Evolutionary conservation across 2,888 invertebrate genomes (phyloP), one percentile per base, ranked within the genome.

Genomic region (Clitarchus hookeri): DNA sequence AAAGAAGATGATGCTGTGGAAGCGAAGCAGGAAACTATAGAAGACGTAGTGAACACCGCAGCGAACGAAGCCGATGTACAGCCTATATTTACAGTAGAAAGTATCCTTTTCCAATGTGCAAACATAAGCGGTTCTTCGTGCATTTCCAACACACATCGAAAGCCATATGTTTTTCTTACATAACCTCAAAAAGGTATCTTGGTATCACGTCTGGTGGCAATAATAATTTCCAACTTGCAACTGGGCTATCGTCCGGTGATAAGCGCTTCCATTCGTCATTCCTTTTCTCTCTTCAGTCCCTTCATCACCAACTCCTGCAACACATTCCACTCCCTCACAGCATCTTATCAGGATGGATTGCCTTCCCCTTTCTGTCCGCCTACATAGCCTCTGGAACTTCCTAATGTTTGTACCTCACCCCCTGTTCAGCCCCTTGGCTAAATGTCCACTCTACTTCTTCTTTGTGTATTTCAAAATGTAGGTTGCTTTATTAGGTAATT

Each of bases 1-100:
- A 53, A 82, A 54, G 84, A 84, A 36, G 86, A 86, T 16, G 44
- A 44, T 13, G 44, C 44, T 36, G 25, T 16, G 16, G 86, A 86
- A 54, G 53, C 19, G 54, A 87, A 87, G 53, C 80, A 82, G 44
- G 86, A 82, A 77, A 84, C 44, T 84, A 26, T 84, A 12, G 84
- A 77, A 23, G 85, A 83, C 25, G 44, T 84, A 48, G 79, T 44
- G n/a, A 36, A 36, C 36, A 36, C 4, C 36, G 36, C 36, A 4
- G 36, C 4, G 36, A 85, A 85, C 44, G 53, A 87, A 25, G 16
- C 83, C 44, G 86, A 25, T 27, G 11, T 44, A 13, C 84, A 86
- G 78, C 77, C 82, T 16, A 80, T 85, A 8, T 87, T 87, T 80
- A 86, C 87, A 6, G 77, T 87, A 13, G 87, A 87, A 85, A 86